Evolutionary conservation across 2,888 invertebrate genomes (phyloP), one percentile per base, ranked within the genome.

Genomic region (Drosophila borealis): DNA sequence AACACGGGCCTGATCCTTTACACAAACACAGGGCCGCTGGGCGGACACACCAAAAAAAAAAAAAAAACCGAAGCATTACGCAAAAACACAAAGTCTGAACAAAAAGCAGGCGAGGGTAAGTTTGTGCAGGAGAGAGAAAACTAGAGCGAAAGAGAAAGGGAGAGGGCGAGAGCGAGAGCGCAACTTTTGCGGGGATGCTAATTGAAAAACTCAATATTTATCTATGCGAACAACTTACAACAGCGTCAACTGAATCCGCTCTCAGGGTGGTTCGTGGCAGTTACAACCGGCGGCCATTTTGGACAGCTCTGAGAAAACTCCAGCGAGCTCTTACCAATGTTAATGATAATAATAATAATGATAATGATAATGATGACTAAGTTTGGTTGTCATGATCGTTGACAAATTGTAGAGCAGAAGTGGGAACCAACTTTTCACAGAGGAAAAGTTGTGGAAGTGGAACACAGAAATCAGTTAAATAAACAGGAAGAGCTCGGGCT

Each of bases 1-100:
- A 91, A 91, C 91, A 91, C 70, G 74, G 85, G 45, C 85, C 83
- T 91, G 90, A 91, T 91, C 91, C 91, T 91, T 91, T 90, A 77
- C 76, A 81, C 90, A 91, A 91, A 91, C 88, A 91, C 80, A 57
- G 49, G 46, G 4, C 48, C 54, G 54, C 21, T 44, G 61, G 49
- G 33, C 63, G 54, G 48, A 13, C 34, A 9, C 19, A 14, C 29
- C 11, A 19, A 14, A 19, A 21, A 37, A 29, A 51, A 49, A 54
- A 51, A 54, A 44, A 59, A 45, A 37, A 56, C 33, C n/a, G 48
- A 42, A 55, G 49, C 37, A 21, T 8, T 56, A 33, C 50, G 55
- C 21, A 64, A 42, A 50, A 46, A 61, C 50, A 54, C 51, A 62
- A 64, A 59, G 51, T 55, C 66, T 54, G 56, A 29, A n/a, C 36